Conservation (phyloP, 2,888 invertebrate genomes). For the Automeris io region DNA sequence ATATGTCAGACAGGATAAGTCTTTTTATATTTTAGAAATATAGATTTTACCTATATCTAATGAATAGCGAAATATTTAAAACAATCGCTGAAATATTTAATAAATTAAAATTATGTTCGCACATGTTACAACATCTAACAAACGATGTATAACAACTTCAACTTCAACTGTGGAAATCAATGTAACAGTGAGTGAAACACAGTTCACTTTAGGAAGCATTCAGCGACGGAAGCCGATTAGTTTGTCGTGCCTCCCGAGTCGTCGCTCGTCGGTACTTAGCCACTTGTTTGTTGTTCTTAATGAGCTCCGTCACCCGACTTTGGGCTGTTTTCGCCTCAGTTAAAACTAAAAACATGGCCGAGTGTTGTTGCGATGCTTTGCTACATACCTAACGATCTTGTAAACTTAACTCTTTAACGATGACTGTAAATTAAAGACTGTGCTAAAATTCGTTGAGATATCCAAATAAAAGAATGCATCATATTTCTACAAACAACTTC, state of each 20-base stretch:
- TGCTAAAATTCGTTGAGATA: too few species aligned
- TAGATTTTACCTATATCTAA: too few species aligned
- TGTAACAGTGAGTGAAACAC: background rate
- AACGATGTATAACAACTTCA: background rate
- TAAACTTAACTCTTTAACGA: too few species aligned
- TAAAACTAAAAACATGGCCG: slow-evolving; percentile 69
- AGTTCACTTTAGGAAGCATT: slow-evolving; percentile 8
- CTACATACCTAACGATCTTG: slow-evolving; percentile 15
- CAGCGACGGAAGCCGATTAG: slow-evolving; percentile 61
- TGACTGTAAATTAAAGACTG: too few species aligned
- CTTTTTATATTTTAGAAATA: too few species aligned
- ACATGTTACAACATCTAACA: background rate
- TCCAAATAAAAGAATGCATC: too few species aligned
- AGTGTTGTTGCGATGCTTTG: slow-evolving; percentile 46
- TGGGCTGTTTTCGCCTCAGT: slow-evolving; percentile 67
- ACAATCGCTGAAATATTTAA: too few species aligned
- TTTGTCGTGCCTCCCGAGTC: slow-evolving; percentile 37
- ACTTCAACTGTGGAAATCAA: background rate
- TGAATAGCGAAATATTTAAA: too few species aligned
- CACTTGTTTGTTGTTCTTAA: slow-evolving; percentile 73
- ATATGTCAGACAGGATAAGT: too few species aligned
- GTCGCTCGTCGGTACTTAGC: slow-evolving; percentile 57
- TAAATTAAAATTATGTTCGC: too few species aligned
- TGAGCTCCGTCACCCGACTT: slow-evolving; percentile 70
- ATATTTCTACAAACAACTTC: too few species aligned